These are phyloP conservation scores for Euschistus heros DNA, from an alignment of 1,140 invertebrate species.

Conservation along the genomic window DNA sequence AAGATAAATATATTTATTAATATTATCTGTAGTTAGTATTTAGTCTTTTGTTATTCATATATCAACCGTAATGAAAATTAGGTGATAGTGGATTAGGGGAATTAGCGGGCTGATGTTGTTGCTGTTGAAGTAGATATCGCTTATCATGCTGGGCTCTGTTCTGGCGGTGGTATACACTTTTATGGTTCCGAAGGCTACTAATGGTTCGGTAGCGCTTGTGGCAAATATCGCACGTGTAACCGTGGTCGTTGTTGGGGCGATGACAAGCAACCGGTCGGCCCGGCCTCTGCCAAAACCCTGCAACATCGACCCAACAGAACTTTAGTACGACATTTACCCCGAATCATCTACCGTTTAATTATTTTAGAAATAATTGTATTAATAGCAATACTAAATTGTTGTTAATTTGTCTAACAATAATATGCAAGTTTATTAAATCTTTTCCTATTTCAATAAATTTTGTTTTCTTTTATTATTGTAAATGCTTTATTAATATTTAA, in stretches of 20 bases:
- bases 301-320: slow-evolving; percentile 21
- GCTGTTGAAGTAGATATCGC: slow-evolving; percentile 4
- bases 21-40: no score
- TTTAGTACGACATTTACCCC: slow-evolving; percentile 17
- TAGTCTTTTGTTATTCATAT: background rate
- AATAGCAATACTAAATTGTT: no score
- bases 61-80: slow-evolving; percentile 3
- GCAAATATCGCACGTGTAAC: slow-evolving; percentile 68
- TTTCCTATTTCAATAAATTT: no score
- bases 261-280: slow-evolving; percentile 37
- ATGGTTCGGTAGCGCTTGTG: slow-evolving; percentile 77
- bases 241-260: slow-evolving; percentile 66
- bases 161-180: slow-evolving; percentile 66
- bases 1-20: no score
- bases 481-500: no score
- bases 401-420: no score
- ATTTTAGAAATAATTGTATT: no score
- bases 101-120: slow-evolving; percentile 7
- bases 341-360: background rate
- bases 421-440: no score
- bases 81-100: slow-evolving; percentile 2
- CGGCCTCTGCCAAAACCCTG: slow-evolving; percentile 25
- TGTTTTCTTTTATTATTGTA: no score
- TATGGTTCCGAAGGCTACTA: slow-evolving; percentile 76
- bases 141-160: slow-evolving; percentile 20